Evolutionary conservation across 2,113 vertebrate genomes (phyloP).

Genomic region (Mixornis gularis): DNA sequence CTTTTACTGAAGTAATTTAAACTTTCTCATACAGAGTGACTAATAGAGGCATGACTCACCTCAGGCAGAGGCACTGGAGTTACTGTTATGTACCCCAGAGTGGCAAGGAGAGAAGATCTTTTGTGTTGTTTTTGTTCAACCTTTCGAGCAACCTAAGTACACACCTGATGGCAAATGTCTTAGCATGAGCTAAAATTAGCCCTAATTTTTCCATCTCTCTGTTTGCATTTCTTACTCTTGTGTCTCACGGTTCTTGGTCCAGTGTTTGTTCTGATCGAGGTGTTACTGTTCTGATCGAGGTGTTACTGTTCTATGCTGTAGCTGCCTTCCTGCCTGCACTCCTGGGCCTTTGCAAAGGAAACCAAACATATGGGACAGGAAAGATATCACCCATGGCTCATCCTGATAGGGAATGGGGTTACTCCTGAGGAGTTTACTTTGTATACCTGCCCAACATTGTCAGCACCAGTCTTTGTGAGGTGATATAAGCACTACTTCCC

Average conservation of each 20-base stretch:
- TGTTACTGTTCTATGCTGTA: not conserved
- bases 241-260: not conserved
- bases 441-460: not conserved
- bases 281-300: accelerated
- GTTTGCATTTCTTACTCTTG: not conserved
- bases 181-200: not conserved
- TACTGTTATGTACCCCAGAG: not conserved
- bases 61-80: not conserved
- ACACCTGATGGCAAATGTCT: not conserved
- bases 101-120: not conserved
- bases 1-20: not conserved
- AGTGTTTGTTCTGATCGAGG: not conserved
- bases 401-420: not conserved
- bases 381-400: not conserved
- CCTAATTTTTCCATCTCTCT: not conserved
- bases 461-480: not conserved
- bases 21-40: not conserved
- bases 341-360: not conserved
- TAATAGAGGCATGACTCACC: not conserved
- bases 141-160: not conserved
- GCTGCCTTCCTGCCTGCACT: not conserved
- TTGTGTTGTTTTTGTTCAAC: not conserved
- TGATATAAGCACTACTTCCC: not conserved
- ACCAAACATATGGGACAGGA: not conserved
- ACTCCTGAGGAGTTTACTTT: not conserved